Evolutionary conservation across 2,797 vertebrate genomes (phyloP).

Genomic region (Notoglanidium macrostoma): DNA sequence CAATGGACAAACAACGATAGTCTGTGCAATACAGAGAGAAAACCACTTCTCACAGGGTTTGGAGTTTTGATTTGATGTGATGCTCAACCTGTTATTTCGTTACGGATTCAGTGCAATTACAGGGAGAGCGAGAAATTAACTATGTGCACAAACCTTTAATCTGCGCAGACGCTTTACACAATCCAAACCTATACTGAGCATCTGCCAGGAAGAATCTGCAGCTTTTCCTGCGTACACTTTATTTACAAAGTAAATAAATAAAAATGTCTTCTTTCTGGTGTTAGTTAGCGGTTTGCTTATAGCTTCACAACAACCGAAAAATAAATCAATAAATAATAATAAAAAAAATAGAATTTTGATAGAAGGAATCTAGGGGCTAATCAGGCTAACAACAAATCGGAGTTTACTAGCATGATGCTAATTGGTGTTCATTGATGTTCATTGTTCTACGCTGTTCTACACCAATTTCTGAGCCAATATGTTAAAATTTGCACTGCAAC

Average conservation of each 20-base stretch:
- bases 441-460: no score
- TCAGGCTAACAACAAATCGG: neutral
- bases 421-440: neutral
- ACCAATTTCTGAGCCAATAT: neutral
- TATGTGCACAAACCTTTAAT: neutral
- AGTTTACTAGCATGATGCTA: neutral
- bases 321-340: neutral
- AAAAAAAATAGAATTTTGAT: neutral
- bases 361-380: neutral
- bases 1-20: conserved; percentile 53
- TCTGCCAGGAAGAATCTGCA: neutral
- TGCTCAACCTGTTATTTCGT: neutral
- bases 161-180: neutral
- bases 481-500: neutral
- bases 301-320: neutral
- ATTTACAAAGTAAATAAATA: no score
- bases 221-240: no score
- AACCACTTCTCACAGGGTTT: conserved; percentile 1
- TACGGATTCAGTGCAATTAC: conserved; percentile 2
- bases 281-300: neutral
- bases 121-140: conserved; percentile 15
- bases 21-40: conserved; percentile 48
- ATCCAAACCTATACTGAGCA: neutral
- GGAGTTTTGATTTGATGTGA: conserved; percentile 2
- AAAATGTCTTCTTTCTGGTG: neutral